phyloP scores from a whole-genome alignment of 2,113 vertebrate species.

The Stigmatopora argus region DNA sequence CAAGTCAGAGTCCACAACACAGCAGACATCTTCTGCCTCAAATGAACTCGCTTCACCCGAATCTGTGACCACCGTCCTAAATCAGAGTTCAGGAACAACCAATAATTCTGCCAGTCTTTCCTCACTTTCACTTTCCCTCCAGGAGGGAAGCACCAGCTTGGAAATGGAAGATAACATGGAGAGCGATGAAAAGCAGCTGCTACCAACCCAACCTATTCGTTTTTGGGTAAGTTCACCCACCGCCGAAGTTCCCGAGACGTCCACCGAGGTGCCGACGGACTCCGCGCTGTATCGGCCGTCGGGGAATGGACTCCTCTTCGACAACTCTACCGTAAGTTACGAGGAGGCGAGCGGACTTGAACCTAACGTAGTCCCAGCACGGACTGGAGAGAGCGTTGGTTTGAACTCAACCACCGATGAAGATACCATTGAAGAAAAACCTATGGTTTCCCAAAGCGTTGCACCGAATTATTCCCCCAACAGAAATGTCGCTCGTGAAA shows the following conservation, averaged over 20 bases:
- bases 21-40: conserved; percentile 10
- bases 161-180: conserved; percentile 44
- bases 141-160: conserved; percentile 52
- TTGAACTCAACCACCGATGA: conserved; percentile 2
- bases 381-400: conserved; percentile 10
- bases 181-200: conserved; percentile 17
- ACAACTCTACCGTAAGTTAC: conserved; percentile 19
- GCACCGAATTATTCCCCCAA: background rate
- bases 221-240: conserved; percentile 21
- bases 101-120: conserved; percentile 9
- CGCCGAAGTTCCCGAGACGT: background rate
- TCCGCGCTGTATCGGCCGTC: conserved; percentile 21
- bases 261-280: conserved; percentile 13
- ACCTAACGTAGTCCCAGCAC: conserved; percentile 20
- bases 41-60: conserved; percentile 7
- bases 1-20: conserved; percentile 26
- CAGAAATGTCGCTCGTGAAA: background rate
- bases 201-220: conserved; percentile 15
- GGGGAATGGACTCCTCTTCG: conserved; percentile 23
- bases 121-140: conserved; percentile 21
- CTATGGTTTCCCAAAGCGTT: background rate
- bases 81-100: conserved; percentile 14
- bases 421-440: conserved; percentile 2
- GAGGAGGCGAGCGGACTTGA: conserved; percentile 48
- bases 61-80: conserved; percentile 8